These are phyloP conservation scores for Polylopha cassiicola DNA, from an alignment of 2,888 invertebrate genomes.

Conservation along the genomic window DNA sequence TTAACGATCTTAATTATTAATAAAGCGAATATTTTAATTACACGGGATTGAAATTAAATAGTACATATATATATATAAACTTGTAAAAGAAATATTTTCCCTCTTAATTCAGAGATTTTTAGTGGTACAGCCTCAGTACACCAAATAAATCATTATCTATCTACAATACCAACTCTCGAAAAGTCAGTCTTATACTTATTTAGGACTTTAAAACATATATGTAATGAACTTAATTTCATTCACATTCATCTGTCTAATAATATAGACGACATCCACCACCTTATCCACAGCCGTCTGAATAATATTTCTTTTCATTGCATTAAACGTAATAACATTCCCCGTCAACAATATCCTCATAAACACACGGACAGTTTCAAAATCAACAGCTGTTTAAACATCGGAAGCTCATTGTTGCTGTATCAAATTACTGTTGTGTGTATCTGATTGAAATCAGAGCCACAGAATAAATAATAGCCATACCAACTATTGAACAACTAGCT, in stretches of 20 bases:
- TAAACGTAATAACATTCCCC: conserved; percentile 20
- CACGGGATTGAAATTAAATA: conserved; percentile 43
- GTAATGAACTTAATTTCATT: too few relatives aligned
- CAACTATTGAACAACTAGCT: conserved; percentile 42
- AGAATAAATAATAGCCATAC: conserved; percentile 25
- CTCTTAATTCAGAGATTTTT: too few relatives aligned
- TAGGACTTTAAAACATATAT: too few relatives aligned
- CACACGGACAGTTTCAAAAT: conserved; percentile 38
- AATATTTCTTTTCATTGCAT: conserved; percentile 15
- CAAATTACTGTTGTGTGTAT: conserved; percentile 40
- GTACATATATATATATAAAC: too few relatives aligned
- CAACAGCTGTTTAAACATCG: conserved; percentile 52
- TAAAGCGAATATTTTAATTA: conserved; percentile 54
- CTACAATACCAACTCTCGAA: too few relatives aligned
- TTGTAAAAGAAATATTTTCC: too few relatives aligned
- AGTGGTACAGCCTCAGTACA: too few relatives aligned
- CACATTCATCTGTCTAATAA: too few relatives aligned
- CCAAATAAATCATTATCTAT: too few relatives aligned
- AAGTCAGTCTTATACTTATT: too few relatives aligned
- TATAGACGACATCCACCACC: too few relatives aligned
- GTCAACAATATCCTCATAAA: conserved; percentile 12
- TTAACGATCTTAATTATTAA: conserved; percentile 34
- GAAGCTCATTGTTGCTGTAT: conserved; percentile 51
- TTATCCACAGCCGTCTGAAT: too few relatives aligned
- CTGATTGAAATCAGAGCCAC: conserved; percentile 54